Evolutionary conservation across 2,113 vertebrate species (phyloP), one percentile per base, ranked within the genome.

Genomic region (Melanotaenia duboulayi): DNA sequence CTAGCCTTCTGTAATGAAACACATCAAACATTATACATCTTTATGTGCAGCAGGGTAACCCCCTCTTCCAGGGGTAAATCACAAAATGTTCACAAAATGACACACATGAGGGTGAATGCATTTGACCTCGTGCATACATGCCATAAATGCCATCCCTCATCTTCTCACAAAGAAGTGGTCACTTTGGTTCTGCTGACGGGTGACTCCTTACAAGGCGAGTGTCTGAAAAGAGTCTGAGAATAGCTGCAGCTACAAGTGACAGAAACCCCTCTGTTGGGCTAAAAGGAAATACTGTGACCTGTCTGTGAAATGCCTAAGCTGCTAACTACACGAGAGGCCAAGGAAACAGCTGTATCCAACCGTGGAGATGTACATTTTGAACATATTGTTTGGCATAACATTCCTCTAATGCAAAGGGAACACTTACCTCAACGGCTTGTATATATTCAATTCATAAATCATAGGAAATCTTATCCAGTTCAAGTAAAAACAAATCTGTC

Each of bases 401-500:
- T 51, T 6, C 68, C 49, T 25, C 65, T 80, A 83, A 83, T 78
- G 74, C 60, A 24, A 46, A 49, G 66, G 55, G 67, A 78, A 81
- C 59, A 62, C 71, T 61, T 61, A 64, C 32, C 73, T 48, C 64
- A 0, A 77, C 73, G 52, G 67, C 37, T 72, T 50, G 67, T 23
- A 60, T 73, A 58, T 49, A 73, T 87, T 69, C 66, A 49, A 11
- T 55, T 76, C 77, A 68, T 89, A 87, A 87, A 89, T 90, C 77
- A 74, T 56, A 46, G 0, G 2, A 48, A 78, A 65, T 83, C 48
- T 64, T 74, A 63, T 83, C 81, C 70, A 76, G 68, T 72, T 73
- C 75, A 57, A 82, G 79, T 64, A 80, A 83, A 87, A 86, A 89
- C 86, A 80, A 90, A 87, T 86, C 78, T 49, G 71, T 56, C 75